phyloP scores from a whole-genome alignment of 1,140 invertebrate genomes.

The Manduca sexta region DNA sequence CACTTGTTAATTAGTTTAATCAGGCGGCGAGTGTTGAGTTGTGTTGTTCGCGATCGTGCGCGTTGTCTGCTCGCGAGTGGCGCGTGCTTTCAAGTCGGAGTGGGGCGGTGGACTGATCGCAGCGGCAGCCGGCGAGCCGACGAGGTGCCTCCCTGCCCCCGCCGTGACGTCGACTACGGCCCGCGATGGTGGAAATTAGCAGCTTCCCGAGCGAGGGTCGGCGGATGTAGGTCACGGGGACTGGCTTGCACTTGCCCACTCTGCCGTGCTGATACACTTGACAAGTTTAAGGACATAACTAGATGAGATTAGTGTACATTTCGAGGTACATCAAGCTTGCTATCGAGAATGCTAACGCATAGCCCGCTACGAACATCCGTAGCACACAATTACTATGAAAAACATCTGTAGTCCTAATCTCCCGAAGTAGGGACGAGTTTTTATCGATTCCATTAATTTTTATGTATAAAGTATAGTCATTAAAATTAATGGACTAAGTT shows the following conservation, averaged over 20 bases:
- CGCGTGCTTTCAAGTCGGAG: slow-evolving; percentile 43
- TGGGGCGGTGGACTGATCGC: slow-evolving; percentile 49
- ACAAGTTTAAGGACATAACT: slow-evolving; percentile 70
- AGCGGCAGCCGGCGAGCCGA: slow-evolving; percentile 45
- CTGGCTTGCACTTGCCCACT: slow-evolving; percentile 66
- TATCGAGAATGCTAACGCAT: no score
- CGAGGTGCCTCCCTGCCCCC: slow-evolving; percentile 38
- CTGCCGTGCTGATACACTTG: slow-evolving; percentile 61
- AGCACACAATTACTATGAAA: not conserved
- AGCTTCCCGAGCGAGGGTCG: slow-evolving; percentile 71
- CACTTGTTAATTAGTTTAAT: slow-evolving; percentile 34
- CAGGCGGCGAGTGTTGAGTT: slow-evolving; percentile 35
- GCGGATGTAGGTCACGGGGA: slow-evolving; percentile 69
- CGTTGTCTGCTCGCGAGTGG: slow-evolving; percentile 23
- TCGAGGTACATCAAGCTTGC: no score
- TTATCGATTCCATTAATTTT: no score
- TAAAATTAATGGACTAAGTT: no score
- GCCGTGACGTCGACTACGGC: slow-evolving; percentile 46
- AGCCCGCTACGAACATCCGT: not conserved
- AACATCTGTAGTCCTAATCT: no score
- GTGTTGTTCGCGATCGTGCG: slow-evolving; percentile 28
- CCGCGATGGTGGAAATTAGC: slow-evolving; percentile 66
- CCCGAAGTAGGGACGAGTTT: no score
- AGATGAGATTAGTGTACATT: slow-evolving; percentile 49
- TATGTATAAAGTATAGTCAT: no score